Conservation (phyloP, 1,140 invertebrate genomes). For the Tetramorium alpestre region DNA sequence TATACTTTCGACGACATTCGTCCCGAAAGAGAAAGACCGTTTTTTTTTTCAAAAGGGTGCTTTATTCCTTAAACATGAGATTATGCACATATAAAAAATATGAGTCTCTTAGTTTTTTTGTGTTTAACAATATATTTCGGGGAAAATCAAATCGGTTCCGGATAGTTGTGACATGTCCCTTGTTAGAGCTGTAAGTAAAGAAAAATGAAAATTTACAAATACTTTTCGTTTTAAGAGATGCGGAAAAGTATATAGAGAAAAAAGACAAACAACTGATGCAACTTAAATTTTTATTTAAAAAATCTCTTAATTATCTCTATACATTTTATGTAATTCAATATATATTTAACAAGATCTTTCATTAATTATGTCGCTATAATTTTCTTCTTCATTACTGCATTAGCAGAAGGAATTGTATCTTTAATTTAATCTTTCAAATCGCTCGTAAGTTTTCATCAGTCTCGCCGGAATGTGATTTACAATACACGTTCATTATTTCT, state of each 20-base stretch:
- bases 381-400: not conserved
- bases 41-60: too few species aligned
- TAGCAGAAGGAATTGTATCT: not conserved
- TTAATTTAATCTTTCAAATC: not conserved
- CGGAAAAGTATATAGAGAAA: not conserved
- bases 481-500: not conserved
- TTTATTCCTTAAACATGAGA: too few species aligned
- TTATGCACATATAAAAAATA: too few species aligned
- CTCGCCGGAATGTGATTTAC: not conserved
- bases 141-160: too few species aligned
- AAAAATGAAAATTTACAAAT: too few species aligned
- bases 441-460: conserved; percentile 9
- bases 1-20: too few species aligned
- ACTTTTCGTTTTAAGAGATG: not conserved
- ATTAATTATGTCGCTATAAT: not conserved
- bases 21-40: too few species aligned
- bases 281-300: not conserved
- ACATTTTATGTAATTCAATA: not conserved
- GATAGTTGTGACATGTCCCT: too few species aligned
- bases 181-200: too few species aligned
- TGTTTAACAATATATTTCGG: too few species aligned
- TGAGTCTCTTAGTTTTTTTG: too few species aligned
- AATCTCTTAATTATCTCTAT: not conserved
- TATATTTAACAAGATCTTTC: not conserved
- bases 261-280: not conserved